phyloP scores from a whole-genome alignment of 2,113 vertebrate genomes.

The Bufo gargarizans region DNA sequence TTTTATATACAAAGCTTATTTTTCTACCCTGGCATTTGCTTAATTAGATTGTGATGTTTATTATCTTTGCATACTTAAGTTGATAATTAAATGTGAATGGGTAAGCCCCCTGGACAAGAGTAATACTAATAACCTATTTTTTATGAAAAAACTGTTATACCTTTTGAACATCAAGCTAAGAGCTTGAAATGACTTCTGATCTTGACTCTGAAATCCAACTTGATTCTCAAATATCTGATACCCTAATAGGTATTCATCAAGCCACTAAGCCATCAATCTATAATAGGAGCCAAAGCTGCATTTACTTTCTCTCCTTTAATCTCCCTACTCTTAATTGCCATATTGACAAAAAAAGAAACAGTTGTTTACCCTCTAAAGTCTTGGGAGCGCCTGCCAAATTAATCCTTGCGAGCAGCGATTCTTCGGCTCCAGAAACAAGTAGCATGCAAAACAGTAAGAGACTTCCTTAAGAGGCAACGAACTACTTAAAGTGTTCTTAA shows the following conservation, averaged over 20 bases:
- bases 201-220: conserved; percentile 58
- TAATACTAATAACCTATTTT: background rate
- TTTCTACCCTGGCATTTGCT: background rate
- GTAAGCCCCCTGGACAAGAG: conserved; percentile 21
- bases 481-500: conserved; percentile 52
- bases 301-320: conserved; percentile 77
- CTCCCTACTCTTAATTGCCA: conserved; percentile 74
- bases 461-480: conserved; percentile 64
- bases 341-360: conserved; percentile 79
- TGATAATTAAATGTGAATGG: conserved; percentile 33
- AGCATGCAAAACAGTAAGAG: conserved; percentile 70
- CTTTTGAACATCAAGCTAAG: conserved; percentile 49
- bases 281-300: conserved; percentile 70
- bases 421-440: conserved; percentile 70
- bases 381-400: conserved; percentile 76
- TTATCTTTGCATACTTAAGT: conserved; percentile 2
- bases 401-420: conserved; percentile 75
- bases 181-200: conserved; percentile 59
- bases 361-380: conserved; percentile 79
- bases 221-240: conserved; percentile 60
- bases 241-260: conserved; percentile 66
- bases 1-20: background rate
- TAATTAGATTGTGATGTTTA: conserved; percentile 35
- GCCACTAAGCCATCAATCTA: conserved; percentile 67
- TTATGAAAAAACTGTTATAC: conserved; percentile 35